phyloP scores from a whole-genome alignment of 2,888 invertebrate species.

The Xestia rhomboidea region DNA sequence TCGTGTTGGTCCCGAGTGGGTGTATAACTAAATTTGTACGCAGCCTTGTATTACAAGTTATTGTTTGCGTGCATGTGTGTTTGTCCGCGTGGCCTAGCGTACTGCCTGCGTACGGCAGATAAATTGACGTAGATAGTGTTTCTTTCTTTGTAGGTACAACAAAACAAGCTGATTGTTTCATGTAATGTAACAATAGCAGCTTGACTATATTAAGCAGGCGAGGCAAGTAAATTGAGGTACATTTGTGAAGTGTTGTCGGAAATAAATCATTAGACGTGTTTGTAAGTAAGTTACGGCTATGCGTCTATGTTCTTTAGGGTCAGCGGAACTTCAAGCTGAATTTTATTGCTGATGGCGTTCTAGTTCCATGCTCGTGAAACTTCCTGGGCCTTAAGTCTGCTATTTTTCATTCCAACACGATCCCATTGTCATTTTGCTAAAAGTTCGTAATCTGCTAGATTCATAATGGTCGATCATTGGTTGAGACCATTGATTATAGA shows the following conservation, averaged over 20 bases:
- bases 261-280: constrained; percentile 48
- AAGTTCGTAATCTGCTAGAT: too few species aligned
- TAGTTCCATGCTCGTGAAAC: constrained; percentile 1
- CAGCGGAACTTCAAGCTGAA: constrained; percentile 15
- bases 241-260: constrained; percentile 46
- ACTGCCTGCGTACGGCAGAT: constrained; percentile 74
- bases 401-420: too few species aligned
- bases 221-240: constrained; percentile 42
- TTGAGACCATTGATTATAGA: too few species aligned
- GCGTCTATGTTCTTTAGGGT: constrained; percentile 42
- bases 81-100: constrained; percentile 67
- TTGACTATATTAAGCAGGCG: constrained; percentile 55
- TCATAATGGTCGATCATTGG: too few species aligned
- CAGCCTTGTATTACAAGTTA: constrained; percentile 85
- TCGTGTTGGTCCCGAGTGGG: constrained; percentile 83
- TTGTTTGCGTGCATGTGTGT: constrained; percentile 74
- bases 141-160: constrained; percentile 73
- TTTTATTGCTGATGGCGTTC: constrained; percentile 28
- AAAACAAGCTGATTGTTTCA: constrained; percentile 72
- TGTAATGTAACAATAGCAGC: constrained; percentile 47
- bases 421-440: too few species aligned
- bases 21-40: constrained; percentile 89
- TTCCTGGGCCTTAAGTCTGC: too few species aligned
- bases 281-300: constrained; percentile 20
- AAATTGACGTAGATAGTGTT: constrained; percentile 85